These are phyloP conservation scores for Thecophora atra DNA, from an alignment of 2,888 invertebrate species.

Conservation along the genomic window DNA sequence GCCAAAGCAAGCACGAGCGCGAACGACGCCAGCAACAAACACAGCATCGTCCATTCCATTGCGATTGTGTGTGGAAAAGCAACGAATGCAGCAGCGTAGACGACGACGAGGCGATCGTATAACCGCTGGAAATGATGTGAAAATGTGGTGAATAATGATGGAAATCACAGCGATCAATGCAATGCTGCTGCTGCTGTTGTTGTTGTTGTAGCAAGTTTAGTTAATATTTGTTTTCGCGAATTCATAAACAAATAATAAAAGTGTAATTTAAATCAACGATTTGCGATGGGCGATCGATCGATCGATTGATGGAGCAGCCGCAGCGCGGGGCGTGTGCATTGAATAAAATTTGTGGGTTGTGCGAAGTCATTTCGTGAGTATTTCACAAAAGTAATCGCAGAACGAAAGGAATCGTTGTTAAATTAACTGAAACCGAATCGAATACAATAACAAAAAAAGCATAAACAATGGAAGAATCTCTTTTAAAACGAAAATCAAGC, in stretches of 20 bases:
- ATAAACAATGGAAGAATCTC: not conserved
- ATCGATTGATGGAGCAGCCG: conserved; percentile 1
- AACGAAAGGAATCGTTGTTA: not conserved
- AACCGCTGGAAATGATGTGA: conserved; percentile 57
- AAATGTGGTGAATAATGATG: conserved; percentile 50
- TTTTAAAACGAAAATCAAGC: conserved; percentile 4
- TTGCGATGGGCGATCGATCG: conserved; percentile 29
- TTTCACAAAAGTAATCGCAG: conserved; percentile 7
- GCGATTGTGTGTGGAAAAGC: conserved; percentile 10
- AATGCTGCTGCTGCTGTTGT: conserved; percentile 32
- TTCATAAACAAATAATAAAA: conserved; percentile 61
- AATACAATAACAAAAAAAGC: not conserved
- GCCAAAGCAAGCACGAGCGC: too few species aligned
- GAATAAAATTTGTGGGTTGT: conserved; percentile 7
- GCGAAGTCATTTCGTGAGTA: not conserved
- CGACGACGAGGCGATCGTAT: conserved; percentile 13
- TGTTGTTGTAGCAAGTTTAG: conserved; percentile 38
- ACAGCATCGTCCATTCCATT: not conserved
- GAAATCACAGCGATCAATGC: conserved; percentile 23
- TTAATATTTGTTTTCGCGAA: conserved; percentile 56
- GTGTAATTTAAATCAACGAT: conserved; percentile 54
- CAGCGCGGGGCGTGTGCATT: conserved; percentile 31
- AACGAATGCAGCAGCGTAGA: too few species aligned
- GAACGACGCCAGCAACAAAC: not conserved
- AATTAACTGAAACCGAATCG: not conserved